phyloP scores from a whole-genome alignment of 1,140 invertebrate genomes.

The Palaemon carinicauda region DNA sequence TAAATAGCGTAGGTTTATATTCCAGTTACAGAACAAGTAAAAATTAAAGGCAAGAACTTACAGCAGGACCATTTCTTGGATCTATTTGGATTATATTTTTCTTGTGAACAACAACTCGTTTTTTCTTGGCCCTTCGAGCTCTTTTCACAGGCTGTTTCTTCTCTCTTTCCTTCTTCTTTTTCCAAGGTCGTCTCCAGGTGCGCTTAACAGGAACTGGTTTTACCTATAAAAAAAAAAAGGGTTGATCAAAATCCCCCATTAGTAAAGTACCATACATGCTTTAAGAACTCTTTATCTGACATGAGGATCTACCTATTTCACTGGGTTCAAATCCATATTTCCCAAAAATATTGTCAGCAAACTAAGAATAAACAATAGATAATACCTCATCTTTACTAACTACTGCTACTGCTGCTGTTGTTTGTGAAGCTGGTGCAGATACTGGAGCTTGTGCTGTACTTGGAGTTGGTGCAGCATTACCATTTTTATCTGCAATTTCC shows the following conservation, averaged over 20 bases:
- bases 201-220: constrained; percentile 52
- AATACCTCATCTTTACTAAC: too few species aligned
- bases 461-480: not conserved
- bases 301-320: too few species aligned
- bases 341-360: too few species aligned
- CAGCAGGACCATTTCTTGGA: constrained; percentile 51
- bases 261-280: not conserved
- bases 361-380: too few species aligned
- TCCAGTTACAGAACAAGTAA: too few species aligned
- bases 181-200: constrained; percentile 56
- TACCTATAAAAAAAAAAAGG: too few species aligned
- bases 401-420: too few species aligned
- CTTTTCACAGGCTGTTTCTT: constrained; percentile 56
- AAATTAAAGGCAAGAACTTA: not conserved
- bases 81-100: constrained; percentile 55
- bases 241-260: too few species aligned
- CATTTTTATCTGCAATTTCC: not conserved
- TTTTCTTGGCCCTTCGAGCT: constrained; percentile 45
- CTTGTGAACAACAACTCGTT: constrained; percentile 44
- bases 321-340: too few species aligned
- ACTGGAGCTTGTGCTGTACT: not conserved
- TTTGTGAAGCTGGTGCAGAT: not conserved
- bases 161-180: constrained; percentile 58
- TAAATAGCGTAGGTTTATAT: too few species aligned
- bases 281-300: not conserved